Conservation (phyloP, 2,888 invertebrate genomes). For the Acrobasis repandana region DNA sequence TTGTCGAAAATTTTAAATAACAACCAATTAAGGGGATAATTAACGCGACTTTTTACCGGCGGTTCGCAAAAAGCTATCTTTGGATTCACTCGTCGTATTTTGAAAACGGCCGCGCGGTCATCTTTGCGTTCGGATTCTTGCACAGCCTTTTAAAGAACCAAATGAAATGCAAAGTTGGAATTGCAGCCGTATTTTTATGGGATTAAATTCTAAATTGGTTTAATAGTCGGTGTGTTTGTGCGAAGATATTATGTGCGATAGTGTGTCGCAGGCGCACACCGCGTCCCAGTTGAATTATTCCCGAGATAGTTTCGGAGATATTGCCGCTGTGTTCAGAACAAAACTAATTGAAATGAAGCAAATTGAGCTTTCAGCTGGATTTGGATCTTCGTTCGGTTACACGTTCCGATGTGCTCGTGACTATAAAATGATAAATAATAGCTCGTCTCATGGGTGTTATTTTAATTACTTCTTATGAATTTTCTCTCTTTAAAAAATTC, state of each 20-base stretch:
- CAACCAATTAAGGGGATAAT: constrained; percentile 75
- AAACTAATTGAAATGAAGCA: constrained; percentile 71
- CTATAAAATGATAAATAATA: constrained; percentile 21
- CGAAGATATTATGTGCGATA: constrained; percentile 32
- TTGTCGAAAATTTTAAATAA: constrained; percentile 34
- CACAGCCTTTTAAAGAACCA: constrained; percentile 24
- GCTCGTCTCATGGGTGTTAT: constrained; percentile 1
- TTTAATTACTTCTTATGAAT: constrained; percentile 13
- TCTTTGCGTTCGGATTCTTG: constrained; percentile 43
- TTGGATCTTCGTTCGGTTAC: constrained; percentile 25
- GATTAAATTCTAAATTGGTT: constrained; percentile 26
- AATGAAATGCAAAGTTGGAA: constrained; percentile 22
- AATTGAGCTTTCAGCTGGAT: constrained; percentile 63
- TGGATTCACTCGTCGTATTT: constrained; percentile 76
- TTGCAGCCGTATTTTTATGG: constrained; percentile 21
- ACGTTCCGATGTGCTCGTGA: constrained; percentile 22
- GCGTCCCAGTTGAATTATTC: constrained; percentile 60
- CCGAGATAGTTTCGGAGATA: constrained; percentile 73
- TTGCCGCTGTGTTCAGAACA: constrained; percentile 63
- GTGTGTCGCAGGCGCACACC: constrained; percentile 37
- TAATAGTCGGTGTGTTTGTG: constrained; percentile 12
- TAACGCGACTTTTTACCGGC: constrained; percentile 62
- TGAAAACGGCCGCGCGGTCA: constrained; percentile 69
- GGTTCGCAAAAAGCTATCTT: constrained; percentile 68
- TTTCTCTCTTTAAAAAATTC: not conserved